Evolutionary conservation across 2,888 invertebrate genomes (phyloP).

Genomic region (Maniola hyperantus): DNA sequence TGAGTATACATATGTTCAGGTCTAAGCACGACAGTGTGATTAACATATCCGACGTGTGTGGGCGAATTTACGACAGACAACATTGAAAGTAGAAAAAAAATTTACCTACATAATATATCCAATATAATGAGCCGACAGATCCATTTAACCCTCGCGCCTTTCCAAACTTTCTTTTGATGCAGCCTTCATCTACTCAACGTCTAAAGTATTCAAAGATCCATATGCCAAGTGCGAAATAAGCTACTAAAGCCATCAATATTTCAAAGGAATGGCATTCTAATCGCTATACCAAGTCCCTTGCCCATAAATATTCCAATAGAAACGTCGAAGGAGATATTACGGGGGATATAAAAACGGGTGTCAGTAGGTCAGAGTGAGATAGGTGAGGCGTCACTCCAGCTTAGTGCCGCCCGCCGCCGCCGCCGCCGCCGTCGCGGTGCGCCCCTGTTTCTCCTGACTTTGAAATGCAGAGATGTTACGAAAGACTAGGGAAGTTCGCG

Average conservation of each 20-base stretch:
- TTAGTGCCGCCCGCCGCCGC: conserved; percentile 61
- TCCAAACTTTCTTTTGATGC: conserved; percentile 55
- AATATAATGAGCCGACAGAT: conserved; percentile 8
- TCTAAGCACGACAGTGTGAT: conserved; percentile 27
- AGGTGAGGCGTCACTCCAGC: conserved; percentile 56
- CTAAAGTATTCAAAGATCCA: conserved; percentile 70
- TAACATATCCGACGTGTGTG: conserved; percentile 53
- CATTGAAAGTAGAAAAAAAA: not conserved
- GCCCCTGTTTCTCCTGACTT: conserved; percentile 45
- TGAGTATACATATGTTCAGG: conserved; percentile 19
- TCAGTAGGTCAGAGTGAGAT: conserved; percentile 69
- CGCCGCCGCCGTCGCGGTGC: conserved; percentile 57
- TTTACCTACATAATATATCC: not conserved
- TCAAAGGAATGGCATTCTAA: conserved; percentile 73
- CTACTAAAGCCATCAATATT: conserved; percentile 60
- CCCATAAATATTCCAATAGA: conserved; percentile 74
- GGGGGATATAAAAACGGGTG: conserved; percentile 47
- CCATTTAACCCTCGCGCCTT: conserved; percentile 46
- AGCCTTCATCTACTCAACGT: conserved; percentile 43
- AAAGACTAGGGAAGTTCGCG: conserved; percentile 31
- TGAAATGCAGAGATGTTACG: conserved; percentile 52
- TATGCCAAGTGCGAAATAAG: conserved; percentile 62
- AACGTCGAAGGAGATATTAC: conserved; percentile 64
- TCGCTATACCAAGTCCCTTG: conserved; percentile 60
- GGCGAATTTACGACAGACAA: conserved; percentile 41